Evolutionary conservation across 2,888 invertebrate species (phyloP), one percentile per base, ranked within the genome.

Genomic region (Pterostichus madidus): DNA sequence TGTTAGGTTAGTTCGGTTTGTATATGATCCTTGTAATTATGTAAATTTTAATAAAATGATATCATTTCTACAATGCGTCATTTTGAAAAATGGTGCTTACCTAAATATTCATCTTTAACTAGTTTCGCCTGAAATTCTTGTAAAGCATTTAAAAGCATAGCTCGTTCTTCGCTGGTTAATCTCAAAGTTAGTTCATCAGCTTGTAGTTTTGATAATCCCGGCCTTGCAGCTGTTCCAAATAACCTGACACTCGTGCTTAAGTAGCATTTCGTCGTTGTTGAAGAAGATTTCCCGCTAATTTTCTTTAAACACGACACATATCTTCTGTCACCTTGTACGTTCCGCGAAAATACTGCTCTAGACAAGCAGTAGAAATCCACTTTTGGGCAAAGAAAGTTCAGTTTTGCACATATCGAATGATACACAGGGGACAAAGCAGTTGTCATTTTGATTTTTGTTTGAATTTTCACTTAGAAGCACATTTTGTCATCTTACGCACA

Each of bases 71-170:
- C 31, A 39, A 13, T 64, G 39, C 64, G 68, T 71, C 44, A 71
- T 15, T 44, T 8, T 44, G 39, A 44, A 71, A 71, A 15, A 31
- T 59, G 1, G 15, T 64, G 64, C 68, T 83, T 83, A 85, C 75
- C 73, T 46, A 83, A 83, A 87, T 94, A 96, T 87, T 94, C 94
- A 83, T 95, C 95, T 89, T 95, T 96, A 81, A 94, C 92, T 87
- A 93, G 91, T 86, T 94, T 93, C 0, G 96, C 95, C 87, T 96
- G 94, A 87, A 93, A 95, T 88, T 95, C 95, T 85, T 94, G 93
- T 59, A 96, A 89, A 0, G 96, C 95, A 64, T 90, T 89, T 83
- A 94, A 92, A 68, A 96, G 90, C 85, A 94, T 91, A 85, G 91
- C 92, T 76, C 96, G 91, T 88, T 96, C 96, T 76, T 95, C 94